phyloP scores from a whole-genome alignment of 2,888 invertebrate species.

The Hirtodrosophila histrioides region DNA sequence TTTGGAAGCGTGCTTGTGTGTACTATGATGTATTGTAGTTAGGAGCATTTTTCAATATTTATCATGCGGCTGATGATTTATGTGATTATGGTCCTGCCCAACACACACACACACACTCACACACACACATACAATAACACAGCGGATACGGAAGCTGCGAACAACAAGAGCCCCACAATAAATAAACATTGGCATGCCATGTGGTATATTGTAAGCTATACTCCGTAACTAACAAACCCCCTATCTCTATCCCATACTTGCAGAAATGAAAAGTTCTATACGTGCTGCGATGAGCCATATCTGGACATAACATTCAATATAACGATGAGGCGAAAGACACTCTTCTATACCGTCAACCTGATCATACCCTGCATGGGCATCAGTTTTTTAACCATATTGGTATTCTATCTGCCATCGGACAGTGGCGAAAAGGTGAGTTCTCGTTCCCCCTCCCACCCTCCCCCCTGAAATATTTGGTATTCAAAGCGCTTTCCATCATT shows the following conservation, averaged over 20 bases:
- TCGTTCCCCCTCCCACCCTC: too few species aligned
- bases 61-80: constrained; percentile 65
- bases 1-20: constrained; percentile 35
- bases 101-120: constrained; percentile 4
- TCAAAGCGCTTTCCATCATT: neutral
- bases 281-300: constrained; percentile 98
- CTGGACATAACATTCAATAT: constrained; percentile 99
- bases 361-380: constrained; percentile 99
- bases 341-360: constrained; percentile 98
- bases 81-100: constrained; percentile 40
- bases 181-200: constrained; percentile 52
- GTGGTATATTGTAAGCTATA: constrained; percentile 30
- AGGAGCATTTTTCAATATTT: constrained; percentile 62
- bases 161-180: constrained; percentile 46
- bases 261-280: constrained; percentile 96
- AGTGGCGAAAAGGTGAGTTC: constrained; percentile 96
- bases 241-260: constrained; percentile 63
- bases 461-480: too few species aligned
- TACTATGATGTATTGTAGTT: too few species aligned
- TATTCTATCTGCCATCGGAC: constrained; percentile 98
- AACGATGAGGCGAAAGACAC: constrained; percentile 96
- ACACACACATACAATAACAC: constrained; percentile 12
- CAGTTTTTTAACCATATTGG: constrained; percentile 97
- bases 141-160: constrained; percentile 43
- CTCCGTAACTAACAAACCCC: neutral